A percentile compares a stretch with the other conserved stretches of the same genome.
These are phyloP conservation scores for Onychorhynchus coronatus DNA, from an alignment of 2,113 vertebrate genomes.

Conservation along the genomic window DNA sequence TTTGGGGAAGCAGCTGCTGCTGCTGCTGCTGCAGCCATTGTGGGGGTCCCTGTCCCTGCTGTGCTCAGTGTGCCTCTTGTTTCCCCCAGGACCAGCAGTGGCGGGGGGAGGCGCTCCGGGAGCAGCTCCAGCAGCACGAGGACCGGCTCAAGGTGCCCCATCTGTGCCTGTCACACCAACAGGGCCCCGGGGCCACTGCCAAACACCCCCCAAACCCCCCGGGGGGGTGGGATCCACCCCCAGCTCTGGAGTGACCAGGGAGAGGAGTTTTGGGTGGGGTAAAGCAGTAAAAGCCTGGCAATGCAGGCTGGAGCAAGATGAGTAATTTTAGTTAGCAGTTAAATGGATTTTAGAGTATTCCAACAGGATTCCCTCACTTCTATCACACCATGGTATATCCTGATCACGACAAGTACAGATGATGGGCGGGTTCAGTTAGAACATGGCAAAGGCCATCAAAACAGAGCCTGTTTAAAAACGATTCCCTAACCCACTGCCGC, in stretches of 20 bases:
- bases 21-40: not conserved
- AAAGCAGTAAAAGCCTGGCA: not conserved
- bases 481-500: not conserved
- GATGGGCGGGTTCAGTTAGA: not conserved
- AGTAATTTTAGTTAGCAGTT: not conserved
- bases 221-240: not conserved
- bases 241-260: not conserved
- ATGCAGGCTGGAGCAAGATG: not conserved
- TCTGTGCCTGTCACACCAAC: not conserved
- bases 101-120: slow-evolving; percentile 77
- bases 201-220: rapidly evolving
- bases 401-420: rapidly evolving
- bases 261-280: not conserved
- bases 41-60: not conserved
- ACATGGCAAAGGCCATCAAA: not conserved
- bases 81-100: slow-evolving; percentile 79
- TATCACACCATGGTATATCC: rapidly evolving
- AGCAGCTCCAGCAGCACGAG: slow-evolving; percentile 78
- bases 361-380: not conserved
- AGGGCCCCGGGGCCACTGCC: rapidly evolving
- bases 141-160: slow-evolving; percentile 82
- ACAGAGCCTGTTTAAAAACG: rapidly evolving
- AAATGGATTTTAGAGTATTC: not conserved
- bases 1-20: not conserved
- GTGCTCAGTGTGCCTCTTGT: not conserved